Base-by-base conservation (phyloP, 2,888 invertebrate species). In the Cyclophora albipunctata region DNA sequence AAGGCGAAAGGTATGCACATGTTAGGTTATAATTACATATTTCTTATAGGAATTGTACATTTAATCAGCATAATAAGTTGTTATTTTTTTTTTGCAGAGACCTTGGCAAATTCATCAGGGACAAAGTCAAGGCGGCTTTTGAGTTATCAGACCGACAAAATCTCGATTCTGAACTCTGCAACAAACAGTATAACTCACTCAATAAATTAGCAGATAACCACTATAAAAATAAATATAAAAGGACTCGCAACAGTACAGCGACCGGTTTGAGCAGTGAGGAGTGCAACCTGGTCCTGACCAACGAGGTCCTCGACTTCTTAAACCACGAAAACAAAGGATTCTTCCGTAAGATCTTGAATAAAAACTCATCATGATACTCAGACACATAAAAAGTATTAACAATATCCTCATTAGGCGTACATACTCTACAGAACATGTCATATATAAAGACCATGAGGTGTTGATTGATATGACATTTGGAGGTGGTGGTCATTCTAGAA, bases 381-480 rank as follows among this genome's bases (percentile, higher is more conserved):
- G 61, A 51, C 58, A 59, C 2, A 46, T 74, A 2, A 62, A 54
- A 42, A 53, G 54, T n/a, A 34, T 76, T 2, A 59, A 62, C n/a
- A 51, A 54, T 37, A 46, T 55, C 3, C 7, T 67, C 4, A 33
- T 70, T 3, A 45, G 54, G 20, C 70, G 79, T 4, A 59, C 60
- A 45, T 50, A 76, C 0, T 67, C 70, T 40, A 77, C 77, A 47
- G 72, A 78, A 57, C 52, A 64, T 49, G 52, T 60, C 40, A 66
- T 74, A 48, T 80, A 84, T 52, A 80, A 68, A 64, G 81, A 76
- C 73, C 96, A 96, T 53, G 91, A 94, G 78, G 81, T 90, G 4
- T 92, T 95, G 61, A 86, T 98, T 57, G 98, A 98, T 73, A 97
- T 98, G 97, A 98, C 98, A 7, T 98, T 98, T 87, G 98, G 98